These are phyloP conservation scores for Brotula barbata DNA, from an alignment of 2,797 vertebrate genomes.

Conservation along the genomic window DNA sequence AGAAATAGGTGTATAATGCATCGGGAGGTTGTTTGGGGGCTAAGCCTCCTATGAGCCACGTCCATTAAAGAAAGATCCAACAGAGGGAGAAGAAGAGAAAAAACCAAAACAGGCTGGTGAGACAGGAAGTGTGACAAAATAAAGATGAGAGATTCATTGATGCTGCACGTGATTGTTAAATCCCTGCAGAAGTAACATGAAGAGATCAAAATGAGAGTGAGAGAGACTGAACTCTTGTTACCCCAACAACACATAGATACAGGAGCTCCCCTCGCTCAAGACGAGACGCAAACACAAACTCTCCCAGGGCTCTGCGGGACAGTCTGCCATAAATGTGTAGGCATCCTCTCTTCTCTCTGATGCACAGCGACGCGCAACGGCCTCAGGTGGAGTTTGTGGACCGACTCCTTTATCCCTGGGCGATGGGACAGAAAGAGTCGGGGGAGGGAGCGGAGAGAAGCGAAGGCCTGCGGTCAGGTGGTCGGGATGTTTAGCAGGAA, in stretches of 20 bases:
- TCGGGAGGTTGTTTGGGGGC: too few species aligned
- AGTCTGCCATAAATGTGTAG: conserved; percentile 15
- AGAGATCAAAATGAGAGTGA: conserved; percentile 10
- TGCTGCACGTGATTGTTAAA: conserved; percentile 17
- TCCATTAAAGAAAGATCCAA: too few species aligned
- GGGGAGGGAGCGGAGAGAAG: conserved; percentile 7
- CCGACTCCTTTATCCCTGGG: conserved; percentile 46
- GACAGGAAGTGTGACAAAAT: background rate
- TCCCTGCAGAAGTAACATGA: conserved; percentile 8
- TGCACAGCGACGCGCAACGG: conserved; percentile 43
- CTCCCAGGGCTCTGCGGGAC: conserved; percentile 32
- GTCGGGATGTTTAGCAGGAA: conserved; percentile 18
- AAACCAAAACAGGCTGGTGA: conserved; percentile 11
- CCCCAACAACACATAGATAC: conserved; percentile 29
- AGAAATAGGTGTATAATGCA: too few species aligned
- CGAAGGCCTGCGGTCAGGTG: conserved; percentile 31
- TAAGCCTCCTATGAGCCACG: too few species aligned
- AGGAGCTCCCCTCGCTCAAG: conserved; percentile 18
- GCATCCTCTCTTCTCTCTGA: conserved; percentile 38
- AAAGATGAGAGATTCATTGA: conserved; percentile 23
- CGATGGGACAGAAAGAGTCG: conserved; percentile 24
- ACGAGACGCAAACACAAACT: conserved; percentile 40
- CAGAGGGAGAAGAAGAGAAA: too few species aligned
- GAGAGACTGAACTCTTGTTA: conserved; percentile 19
- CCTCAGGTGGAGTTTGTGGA: conserved; percentile 55